These are phyloP conservation scores for Bujurquina vittata DNA, from an alignment of 2,113 vertebrate species.

Conservation along the genomic window DNA sequence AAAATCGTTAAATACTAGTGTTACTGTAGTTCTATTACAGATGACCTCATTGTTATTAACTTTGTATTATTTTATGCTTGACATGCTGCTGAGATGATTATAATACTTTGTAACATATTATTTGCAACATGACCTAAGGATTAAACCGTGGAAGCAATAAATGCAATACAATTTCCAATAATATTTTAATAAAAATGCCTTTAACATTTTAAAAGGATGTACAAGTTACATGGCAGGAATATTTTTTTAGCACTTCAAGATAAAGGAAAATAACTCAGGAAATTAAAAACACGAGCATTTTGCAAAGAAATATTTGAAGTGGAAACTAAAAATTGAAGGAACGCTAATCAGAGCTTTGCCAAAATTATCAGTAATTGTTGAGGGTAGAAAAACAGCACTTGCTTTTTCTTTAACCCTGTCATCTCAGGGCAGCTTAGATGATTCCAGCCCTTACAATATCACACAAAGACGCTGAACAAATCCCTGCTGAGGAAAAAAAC, in stretches of 20 bases:
- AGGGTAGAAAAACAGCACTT: too few relatives aligned
- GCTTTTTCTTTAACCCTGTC: background rate
- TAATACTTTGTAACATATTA: background rate
- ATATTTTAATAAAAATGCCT: background rate
- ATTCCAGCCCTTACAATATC: background rate
- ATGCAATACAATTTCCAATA: background rate
- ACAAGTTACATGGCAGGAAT: background rate
- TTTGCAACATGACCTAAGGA: background rate
- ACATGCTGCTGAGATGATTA: background rate
- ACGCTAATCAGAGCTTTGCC: background rate
- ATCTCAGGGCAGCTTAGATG: background rate
- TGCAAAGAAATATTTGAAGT: background rate
- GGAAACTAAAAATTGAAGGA: background rate
- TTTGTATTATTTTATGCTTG: background rate
- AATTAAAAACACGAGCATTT: background rate
- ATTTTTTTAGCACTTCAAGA: background rate
- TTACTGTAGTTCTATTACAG: background rate
- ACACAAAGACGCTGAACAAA: background rate
- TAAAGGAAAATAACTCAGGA: background rate
- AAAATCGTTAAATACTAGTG: background rate
- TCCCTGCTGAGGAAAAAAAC: background rate
- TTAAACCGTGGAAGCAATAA: background rate
- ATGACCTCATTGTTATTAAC: background rate
- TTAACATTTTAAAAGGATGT: background rate
- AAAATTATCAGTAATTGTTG: background rate